Evolutionary conservation across 1,140 invertebrate species (phyloP).

Genomic region (Wasmannia auropunctata): DNA sequence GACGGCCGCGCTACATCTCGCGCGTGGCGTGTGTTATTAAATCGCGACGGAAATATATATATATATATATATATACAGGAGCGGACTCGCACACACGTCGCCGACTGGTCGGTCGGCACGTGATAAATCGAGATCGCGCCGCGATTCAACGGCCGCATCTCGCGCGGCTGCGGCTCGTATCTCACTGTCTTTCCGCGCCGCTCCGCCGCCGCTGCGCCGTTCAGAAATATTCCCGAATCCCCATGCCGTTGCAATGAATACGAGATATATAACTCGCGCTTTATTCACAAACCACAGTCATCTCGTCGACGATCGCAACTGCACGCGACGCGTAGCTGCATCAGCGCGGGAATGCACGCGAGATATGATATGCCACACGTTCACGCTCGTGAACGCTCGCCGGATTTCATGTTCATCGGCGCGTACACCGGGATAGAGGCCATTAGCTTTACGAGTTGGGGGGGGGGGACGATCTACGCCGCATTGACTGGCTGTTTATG

Average conservation of each 20-base stretch:
- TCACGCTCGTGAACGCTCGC: background rate
- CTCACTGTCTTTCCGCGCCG: slow-evolving; percentile 64
- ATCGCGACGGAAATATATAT: slow-evolving; percentile 2
- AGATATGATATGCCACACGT: background rate
- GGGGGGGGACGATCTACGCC: background rate
- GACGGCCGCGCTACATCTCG: slow-evolving; percentile 16
- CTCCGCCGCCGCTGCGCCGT: too few species aligned
- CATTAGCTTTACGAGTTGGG: slow-evolving; percentile 38
- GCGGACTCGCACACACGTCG: background rate
- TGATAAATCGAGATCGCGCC: slow-evolving; percentile 67
- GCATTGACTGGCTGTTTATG: slow-evolving; percentile 31
- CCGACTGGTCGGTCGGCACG: slow-evolving; percentile 21
- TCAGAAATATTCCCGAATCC: slow-evolving; percentile 65
- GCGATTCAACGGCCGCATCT: slow-evolving; percentile 37
- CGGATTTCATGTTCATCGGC: slow-evolving; percentile 40
- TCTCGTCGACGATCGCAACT: slow-evolving; percentile 28
- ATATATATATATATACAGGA: background rate
- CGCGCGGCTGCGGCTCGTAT: slow-evolving; percentile 59
- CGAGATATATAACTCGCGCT: slow-evolving; percentile 57
- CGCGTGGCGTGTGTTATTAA: slow-evolving; percentile 40
- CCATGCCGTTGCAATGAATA: slow-evolving; percentile 59
- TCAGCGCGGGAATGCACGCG: background rate
- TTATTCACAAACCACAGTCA: slow-evolving; percentile 55
- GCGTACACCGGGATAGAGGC: background rate
- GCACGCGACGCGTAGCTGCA: slow-evolving; percentile 32